Percentiles rank a stretch among this genome's conserved stretches.
phyloP scores from a whole-genome alignment of 2,113 vertebrate species.

The Leptosomus discolor region DNA sequence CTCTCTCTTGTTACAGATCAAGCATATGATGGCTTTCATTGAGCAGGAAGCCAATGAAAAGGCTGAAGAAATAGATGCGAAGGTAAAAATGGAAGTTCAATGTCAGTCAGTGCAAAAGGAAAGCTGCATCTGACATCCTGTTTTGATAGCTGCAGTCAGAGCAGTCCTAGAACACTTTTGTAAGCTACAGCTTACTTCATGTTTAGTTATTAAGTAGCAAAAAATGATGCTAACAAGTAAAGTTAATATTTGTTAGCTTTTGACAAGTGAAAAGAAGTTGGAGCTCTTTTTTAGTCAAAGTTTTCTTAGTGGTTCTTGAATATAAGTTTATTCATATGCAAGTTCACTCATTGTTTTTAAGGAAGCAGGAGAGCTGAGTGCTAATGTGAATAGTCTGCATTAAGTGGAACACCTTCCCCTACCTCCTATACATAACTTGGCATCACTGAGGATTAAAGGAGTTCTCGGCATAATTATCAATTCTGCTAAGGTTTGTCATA shows the following conservation, averaged over 20 bases:
- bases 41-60: conserved; percentile 99
- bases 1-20: conserved; percentile 81
- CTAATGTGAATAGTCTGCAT: neutral
- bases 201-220: neutral
- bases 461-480: neutral
- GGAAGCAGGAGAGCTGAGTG: neutral
- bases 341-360: neutral
- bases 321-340: neutral
- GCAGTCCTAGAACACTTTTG: neutral
- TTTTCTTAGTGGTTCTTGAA: neutral
- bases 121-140: neutral
- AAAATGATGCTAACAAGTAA: neutral
- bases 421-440: neutral
- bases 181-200: neutral
- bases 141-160: neutral
- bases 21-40: conserved; percentile 99
- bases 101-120: neutral
- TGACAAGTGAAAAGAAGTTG: neutral
- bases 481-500: neutral
- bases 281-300: neutral
- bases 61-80: conserved; percentile 98
- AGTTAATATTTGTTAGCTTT: neutral
- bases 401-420: neutral
- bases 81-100: conserved; percentile 77
- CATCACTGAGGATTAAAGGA: neutral